phyloP scores from a whole-genome alignment of 1,140 invertebrate species.

The Pogonomyrmex californicus region DNA sequence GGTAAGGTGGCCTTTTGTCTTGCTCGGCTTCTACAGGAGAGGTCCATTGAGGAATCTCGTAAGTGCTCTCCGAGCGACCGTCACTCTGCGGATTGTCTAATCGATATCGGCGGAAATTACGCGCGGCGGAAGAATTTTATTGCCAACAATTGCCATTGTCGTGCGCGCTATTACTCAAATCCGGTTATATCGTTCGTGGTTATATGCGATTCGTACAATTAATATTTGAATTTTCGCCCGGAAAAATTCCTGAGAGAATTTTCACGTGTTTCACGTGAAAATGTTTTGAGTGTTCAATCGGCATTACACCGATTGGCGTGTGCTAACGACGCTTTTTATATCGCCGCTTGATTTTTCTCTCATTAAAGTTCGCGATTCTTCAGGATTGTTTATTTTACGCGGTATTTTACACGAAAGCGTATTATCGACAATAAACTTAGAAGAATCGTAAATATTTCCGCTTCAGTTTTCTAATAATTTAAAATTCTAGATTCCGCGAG shows the following conservation, averaged over 20 bases:
- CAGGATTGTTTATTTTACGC: background rate
- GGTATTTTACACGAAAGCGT: background rate
- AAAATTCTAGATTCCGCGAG: background rate
- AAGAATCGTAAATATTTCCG: background rate
- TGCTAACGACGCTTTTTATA: slow-evolving; percentile 36
- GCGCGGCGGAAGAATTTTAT: slow-evolving; percentile 47
- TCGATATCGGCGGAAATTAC: slow-evolving; percentile 49
- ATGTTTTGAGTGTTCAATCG: slow-evolving; percentile 16
- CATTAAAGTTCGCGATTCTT: background rate
- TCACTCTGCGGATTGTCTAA: slow-evolving; percentile 34
- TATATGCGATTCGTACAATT: slow-evolving; percentile 33
- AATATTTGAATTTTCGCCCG: slow-evolving; percentile 65
- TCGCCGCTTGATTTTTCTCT: background rate
- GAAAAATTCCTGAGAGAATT: slow-evolving; percentile 53
- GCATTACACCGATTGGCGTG: slow-evolving; percentile 14
- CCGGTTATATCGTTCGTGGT: background rate
- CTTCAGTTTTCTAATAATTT: no score
- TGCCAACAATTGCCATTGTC: slow-evolving; percentile 16
- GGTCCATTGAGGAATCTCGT: slow-evolving; percentile 3
- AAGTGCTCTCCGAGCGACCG: slow-evolving; percentile 45
- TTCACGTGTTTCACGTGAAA: slow-evolving; percentile 39
- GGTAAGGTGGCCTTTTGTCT: slow-evolving; percentile 48
- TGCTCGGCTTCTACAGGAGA: slow-evolving; percentile 36
- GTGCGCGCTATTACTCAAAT: slow-evolving; percentile 20
- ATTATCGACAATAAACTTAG: background rate